Evolutionary conservation across 2,888 invertebrate genomes (phyloP), one percentile per base, ranked within the genome.

Genomic region (Chloromyia formosa): DNA sequence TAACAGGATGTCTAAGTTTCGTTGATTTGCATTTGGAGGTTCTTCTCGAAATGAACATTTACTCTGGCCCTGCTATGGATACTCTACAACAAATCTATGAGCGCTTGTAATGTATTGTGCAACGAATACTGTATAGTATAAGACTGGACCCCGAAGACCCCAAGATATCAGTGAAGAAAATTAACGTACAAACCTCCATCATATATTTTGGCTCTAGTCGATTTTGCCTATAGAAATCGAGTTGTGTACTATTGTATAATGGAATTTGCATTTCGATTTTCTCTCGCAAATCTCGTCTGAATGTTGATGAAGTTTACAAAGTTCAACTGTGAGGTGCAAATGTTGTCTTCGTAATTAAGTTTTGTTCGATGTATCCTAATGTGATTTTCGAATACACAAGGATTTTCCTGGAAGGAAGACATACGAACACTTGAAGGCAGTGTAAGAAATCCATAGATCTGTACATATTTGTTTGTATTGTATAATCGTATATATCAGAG

Each of bases 281-380:
- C 3, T 35, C 49, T n/a, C 45, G 7, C 22, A 45, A 66, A 35
- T 35, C 56, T 56, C 10, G 10, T 20, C 22, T 42, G 35, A 66
- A 27, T 45, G 45, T 22, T 9, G 12, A 20, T 49, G 66, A 66
- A 66, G 35, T 66, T 66, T n/a, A 45, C 14, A 35, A 35, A 35
- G 27, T 35, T 45, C 18, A 23, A 22, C 35, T 12, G n/a, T n/a
- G 66, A 66, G 66, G 66, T 66, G 66, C 66, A 66, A 66, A 49
- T 49, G 66, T 66, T 66, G 49, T 22, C 66, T 20, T 49, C 66
- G 49, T 66, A 66, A 66, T 66, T 66, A 66, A 66, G 49, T 66
- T 49, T 66, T 45, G 66, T 66, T 66, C 49, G 22, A 27, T 62
- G 66, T 23, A 49, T 49, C 22, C 45, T 45, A 49, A 66, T 45